phyloP scores from a whole-genome alignment of 2,797 vertebrate genomes.

The Dendrocincla fuliginosa region DNA sequence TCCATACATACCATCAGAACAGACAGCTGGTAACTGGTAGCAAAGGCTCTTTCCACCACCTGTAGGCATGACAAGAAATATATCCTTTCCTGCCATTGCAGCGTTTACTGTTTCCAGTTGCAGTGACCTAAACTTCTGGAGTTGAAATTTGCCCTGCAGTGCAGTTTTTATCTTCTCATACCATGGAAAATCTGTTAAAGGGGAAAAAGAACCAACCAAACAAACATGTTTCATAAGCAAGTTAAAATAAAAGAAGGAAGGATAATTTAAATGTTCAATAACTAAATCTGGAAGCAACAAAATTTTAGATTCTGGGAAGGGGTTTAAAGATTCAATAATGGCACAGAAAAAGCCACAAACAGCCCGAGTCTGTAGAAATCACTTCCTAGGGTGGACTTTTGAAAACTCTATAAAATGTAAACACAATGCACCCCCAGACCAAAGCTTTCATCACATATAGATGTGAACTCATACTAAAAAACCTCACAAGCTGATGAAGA shows the following conservation, averaged over 20 bases:
- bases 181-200: conserved; percentile 88
- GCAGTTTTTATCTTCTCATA: conserved; percentile 80
- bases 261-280: background rate
- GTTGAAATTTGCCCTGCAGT: conserved; percentile 82
- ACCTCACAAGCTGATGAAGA: background rate
- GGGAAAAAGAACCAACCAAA: background rate
- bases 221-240: background rate
- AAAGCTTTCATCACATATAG: background rate
- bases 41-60: conserved; percentile 96
- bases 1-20: conserved; percentile 83
- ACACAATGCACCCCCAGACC: background rate
- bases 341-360: background rate
- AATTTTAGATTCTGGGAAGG: background rate
- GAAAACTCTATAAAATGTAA: background rate
- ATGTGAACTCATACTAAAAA: background rate
- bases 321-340: background rate
- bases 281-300: background rate
- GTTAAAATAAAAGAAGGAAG: background rate
- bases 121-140: conserved; percentile 85
- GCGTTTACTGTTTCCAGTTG: conserved; percentile 91
- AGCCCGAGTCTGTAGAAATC: background rate
- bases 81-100: conserved; percentile 86
- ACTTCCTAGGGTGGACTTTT: background rate
- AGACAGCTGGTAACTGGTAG: conserved; percentile 92
- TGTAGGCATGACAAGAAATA: conserved; percentile 96